phyloP scores from a whole-genome alignment of 1,140 invertebrate genomes.

The Trichomalopsis sarcophagae region DNA sequence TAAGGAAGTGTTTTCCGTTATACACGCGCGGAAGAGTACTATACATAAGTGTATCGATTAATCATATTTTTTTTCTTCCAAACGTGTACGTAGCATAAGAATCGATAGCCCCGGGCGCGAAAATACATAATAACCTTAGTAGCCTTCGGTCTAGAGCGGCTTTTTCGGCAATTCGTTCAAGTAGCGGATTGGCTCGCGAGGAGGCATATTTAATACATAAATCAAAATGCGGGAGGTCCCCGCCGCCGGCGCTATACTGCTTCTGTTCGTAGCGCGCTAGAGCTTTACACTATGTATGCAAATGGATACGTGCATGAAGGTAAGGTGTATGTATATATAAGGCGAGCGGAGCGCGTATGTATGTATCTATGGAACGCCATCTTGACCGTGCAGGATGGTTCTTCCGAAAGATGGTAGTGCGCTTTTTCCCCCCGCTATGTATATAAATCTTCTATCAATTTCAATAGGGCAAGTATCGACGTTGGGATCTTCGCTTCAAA shows the following conservation, averaged over 20 bases:
- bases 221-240: slow-evolving; percentile 70
- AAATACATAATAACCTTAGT: slow-evolving; percentile 33
- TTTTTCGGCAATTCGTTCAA: slow-evolving; percentile 46
- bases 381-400: slow-evolving; percentile 63
- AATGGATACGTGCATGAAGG: slow-evolving; percentile 55
- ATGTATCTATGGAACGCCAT: slow-evolving; percentile 62
- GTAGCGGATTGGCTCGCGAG: slow-evolving; percentile 54
- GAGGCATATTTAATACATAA: slow-evolving; percentile 75
- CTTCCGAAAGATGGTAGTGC: slow-evolving; percentile 42
- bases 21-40: background rate
- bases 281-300: slow-evolving; percentile 71
- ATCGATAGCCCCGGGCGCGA: slow-evolving; percentile 25
- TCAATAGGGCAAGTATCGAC: slow-evolving; percentile 46
- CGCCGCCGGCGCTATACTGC: slow-evolving; percentile 57
- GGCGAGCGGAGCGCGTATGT: slow-evolving; percentile 65
- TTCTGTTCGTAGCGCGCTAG: slow-evolving; percentile 31
- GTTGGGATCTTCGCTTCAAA: slow-evolving; percentile 2
- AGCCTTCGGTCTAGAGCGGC: background rate
- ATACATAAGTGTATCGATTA: background rate
- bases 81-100: background rate
- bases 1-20: too few relatives aligned
- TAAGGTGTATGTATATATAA: slow-evolving; percentile 58
- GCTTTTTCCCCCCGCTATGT: background rate
- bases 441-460: slow-evolving; percentile 50
- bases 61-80: background rate